phyloP scores from a whole-genome alignment of 2,888 invertebrate genomes.

The Rugalucina vietnamica region DNA sequence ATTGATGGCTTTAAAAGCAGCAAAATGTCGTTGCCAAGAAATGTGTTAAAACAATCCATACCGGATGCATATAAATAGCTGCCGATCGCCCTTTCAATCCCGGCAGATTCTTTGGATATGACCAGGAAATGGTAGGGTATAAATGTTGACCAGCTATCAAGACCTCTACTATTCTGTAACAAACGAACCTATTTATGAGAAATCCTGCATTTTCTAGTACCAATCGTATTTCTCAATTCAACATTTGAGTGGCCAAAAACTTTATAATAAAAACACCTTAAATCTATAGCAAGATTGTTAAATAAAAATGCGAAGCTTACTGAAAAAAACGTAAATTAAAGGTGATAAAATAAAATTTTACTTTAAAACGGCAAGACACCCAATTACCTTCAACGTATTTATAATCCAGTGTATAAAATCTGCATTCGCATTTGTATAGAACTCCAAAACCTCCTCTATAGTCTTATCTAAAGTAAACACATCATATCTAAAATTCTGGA shows the following conservation, averaged over 20 bases:
- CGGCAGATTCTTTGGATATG: constrained; percentile 68
- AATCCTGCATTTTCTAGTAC: too few relatives aligned
- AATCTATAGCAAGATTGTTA: too few relatives aligned
- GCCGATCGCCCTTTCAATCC: constrained; percentile 68
- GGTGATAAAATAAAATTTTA: not conserved
- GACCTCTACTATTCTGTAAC: not conserved
- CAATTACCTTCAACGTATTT: not conserved
- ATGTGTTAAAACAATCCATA: constrained; percentile 41
- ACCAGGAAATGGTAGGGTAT: constrained; percentile 68
- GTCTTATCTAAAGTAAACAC: not conserved
- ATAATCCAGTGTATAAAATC: not conserved
- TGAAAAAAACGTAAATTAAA: not conserved
- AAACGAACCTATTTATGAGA: too few relatives aligned
- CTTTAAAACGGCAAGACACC: not conserved
- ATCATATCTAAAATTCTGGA: not conserved
- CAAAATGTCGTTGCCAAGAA: too few relatives aligned
- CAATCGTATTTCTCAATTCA: too few relatives aligned
- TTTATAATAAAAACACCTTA: too few relatives aligned
- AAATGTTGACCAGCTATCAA: constrained; percentile 58
- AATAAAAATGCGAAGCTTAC: too few relatives aligned
- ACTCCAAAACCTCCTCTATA: not conserved
- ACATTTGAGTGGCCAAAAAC: too few relatives aligned
- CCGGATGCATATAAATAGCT: constrained; percentile 64
- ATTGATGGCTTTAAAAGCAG: too few relatives aligned
- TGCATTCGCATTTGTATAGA: not conserved